Percentiles rank a stretch among this genome's conserved stretches.
Conservation (phyloP, 1,140 invertebrate genomes). For the Harlomillsia oculata region DNA sequence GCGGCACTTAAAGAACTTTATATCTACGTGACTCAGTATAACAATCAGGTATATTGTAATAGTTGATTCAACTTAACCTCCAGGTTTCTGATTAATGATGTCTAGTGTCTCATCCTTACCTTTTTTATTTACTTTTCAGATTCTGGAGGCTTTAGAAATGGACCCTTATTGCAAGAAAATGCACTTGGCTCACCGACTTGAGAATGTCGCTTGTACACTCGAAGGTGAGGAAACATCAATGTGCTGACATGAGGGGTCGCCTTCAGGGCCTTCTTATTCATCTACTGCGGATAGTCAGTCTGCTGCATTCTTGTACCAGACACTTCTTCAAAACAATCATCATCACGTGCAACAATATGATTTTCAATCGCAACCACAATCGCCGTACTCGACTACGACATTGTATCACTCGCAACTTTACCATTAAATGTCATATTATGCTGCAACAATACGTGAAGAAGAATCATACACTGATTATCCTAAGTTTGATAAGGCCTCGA, state of each 20-base stretch:
- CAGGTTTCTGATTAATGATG: too few relatives aligned
- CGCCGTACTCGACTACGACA: too few relatives aligned
- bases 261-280: constrained; percentile 25
- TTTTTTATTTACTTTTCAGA: constrained; percentile 44
- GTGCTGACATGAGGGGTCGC: constrained; percentile 44
- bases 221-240: constrained; percentile 59
- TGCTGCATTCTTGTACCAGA: constrained; percentile 27
- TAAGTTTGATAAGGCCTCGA: too few relatives aligned
- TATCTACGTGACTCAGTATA: constrained; percentile 87
- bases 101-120: constrained; percentile 6
- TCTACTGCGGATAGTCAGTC: constrained; percentile 32
- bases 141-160: constrained; percentile 68
- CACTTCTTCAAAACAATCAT: constrained; percentile 25
- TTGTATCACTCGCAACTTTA: too few relatives aligned
- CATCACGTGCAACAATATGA: constrained; percentile 3
- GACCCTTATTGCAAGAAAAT: constrained; percentile 73
- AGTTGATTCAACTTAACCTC: too few relatives aligned
- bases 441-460: too few relatives aligned
- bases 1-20: constrained; percentile 86
- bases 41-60: constrained; percentile 62
- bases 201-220: constrained; percentile 79
- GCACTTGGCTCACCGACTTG: constrained; percentile 76
- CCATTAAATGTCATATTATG: too few relatives aligned
- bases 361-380: too few relatives aligned
- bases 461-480: too few relatives aligned